Evolutionary conservation across 2,113 vertebrate genomes (phyloP).

Genomic region (Lampris incognitus): DNA sequence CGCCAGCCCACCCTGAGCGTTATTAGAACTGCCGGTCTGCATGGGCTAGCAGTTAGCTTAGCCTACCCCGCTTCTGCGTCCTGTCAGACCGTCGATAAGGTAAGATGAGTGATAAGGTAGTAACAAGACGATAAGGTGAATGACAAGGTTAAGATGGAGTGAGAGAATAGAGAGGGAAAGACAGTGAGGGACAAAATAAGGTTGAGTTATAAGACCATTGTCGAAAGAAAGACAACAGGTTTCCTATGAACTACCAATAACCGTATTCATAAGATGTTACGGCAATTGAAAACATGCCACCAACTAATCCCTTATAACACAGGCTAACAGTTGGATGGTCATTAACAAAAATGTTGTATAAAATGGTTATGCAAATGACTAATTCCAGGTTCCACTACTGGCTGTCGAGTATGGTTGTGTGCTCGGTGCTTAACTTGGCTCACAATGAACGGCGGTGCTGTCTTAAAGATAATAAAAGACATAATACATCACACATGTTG

Average conservation of each 20-base stretch:
- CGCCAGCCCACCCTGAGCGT: no score
- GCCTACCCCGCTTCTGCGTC: no score
- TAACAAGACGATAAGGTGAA: no score
- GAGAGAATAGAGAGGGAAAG: neutral
- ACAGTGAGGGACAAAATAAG: no score
- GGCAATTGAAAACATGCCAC: neutral
- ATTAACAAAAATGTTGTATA: neutral
- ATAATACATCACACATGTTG: conserved; percentile 1
- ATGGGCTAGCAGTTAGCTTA: no score
- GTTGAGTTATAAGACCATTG: no score
- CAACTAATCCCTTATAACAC: neutral
- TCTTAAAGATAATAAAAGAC: neutral
- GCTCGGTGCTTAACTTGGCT: neutral
- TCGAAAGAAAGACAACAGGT: no score
- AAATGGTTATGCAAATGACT: neutral
- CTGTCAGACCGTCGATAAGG: no score
- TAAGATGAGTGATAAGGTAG: no score
- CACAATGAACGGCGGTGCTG: neutral
- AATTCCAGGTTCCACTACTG: neutral
- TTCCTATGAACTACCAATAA: no score
- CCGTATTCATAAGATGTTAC: no score
- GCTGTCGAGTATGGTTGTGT: neutral
- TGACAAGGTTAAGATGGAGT: neutral
- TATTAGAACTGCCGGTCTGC: no score
- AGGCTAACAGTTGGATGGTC: neutral